These are phyloP conservation scores for Trogon melanurus DNA, from an alignment of 2,113 vertebrate species.

Conservation along the genomic window DNA sequence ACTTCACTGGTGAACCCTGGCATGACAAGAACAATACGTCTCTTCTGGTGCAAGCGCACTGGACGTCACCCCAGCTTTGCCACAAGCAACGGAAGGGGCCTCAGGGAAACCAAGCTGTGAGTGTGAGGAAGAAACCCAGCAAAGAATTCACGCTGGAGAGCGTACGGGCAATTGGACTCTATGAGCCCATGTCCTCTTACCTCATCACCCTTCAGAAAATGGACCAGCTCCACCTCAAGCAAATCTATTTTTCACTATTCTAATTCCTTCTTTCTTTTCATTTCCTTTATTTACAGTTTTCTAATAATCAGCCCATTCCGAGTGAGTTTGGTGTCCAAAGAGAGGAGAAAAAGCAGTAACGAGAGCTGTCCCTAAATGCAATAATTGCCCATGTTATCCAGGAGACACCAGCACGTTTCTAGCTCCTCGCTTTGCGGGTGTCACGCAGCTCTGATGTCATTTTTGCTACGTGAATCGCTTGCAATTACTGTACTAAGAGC, in stretches of 20 bases:
- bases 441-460: not conserved
- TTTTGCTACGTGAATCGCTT: not conserved
- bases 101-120: not conserved
- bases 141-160: not conserved
- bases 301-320: not conserved
- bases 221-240: not conserved
- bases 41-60: not conserved
- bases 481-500: not conserved
- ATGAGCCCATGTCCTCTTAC: not conserved
- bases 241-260: not conserved
- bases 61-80: not conserved
- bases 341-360: not conserved
- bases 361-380: not conserved
- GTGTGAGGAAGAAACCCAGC: not conserved
- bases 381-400: not conserved
- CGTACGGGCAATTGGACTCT: not conserved
- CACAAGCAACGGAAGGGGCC: not conserved
- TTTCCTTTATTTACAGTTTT: not conserved
- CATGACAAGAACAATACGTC: not conserved
- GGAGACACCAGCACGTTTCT: not conserved
- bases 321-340: not conserved
- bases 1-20: not conserved
- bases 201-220: not conserved
- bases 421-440: not conserved
- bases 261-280: not conserved